Base-by-base conservation (phyloP, 2,113 vertebrate genomes). In the Abramis brama region DNA sequence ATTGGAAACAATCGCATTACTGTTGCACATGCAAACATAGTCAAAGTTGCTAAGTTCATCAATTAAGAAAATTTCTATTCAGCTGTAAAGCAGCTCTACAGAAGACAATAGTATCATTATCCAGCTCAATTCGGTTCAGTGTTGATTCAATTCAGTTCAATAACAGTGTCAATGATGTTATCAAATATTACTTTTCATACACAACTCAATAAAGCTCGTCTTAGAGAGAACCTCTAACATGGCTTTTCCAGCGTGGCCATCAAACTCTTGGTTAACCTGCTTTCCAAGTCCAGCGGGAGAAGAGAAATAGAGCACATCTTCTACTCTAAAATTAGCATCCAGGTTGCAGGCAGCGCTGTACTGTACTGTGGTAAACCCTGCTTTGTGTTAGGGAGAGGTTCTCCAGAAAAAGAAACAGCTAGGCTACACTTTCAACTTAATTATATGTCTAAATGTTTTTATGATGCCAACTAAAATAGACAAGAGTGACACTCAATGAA, bases 251-350 rank as follows among this genome's bases (percentile, higher is more conserved):
- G 84, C 23, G 5, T 57, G 19, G 39, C 68, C 21, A 36, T 84
- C 68, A 64, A 47, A 77, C 33, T 33, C 30, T 17, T 70, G 23
- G 68, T 64, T 84, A 89, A 66, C 82, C 89, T 89, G 88, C 81
- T 89, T 89, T 88, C 55, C 60, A n/a, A 71, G 23, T 75, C 88
- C 85, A 77, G 33, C 6, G 88, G 90, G 85, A 88, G 13, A 57
- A 36, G 27, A 17, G 84, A 89, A 82, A 81, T 89, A 85, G 87
- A 86, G 71, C 88, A 87, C 77, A 84, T 86, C 75, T 82, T 68
- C 85, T 68, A 79, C 75, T 85, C 88, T 88, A 85, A 85, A 89
- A 62, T 78, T 83, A 82, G 86, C 73, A 80, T 55, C 23, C 73
- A 83, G 64, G 79, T 47, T 81, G 83, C 66, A 70, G 86, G 36